Evolutionary conservation across 2,113 vertebrate genomes (phyloP), one percentile per base, ranked within the genome.

Genomic region (Myrmophylax atrothorax): DNA sequence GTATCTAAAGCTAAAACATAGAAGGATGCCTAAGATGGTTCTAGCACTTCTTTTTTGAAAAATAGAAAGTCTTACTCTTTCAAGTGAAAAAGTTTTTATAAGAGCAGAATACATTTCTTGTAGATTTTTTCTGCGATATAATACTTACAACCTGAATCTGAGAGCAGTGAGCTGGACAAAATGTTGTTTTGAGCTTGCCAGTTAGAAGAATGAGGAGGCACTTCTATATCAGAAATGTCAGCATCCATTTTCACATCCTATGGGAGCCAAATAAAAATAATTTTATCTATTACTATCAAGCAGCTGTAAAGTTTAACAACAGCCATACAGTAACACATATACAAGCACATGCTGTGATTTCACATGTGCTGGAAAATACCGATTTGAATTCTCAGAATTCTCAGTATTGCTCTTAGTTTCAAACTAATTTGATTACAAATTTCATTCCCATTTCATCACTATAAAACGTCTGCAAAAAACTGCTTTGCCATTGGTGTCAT

Each of bases 121-220:
- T 14, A 50, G 20, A 23, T 31, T 75, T 66, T 73, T 60, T 76
- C 55, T 67, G 20, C 64, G 29, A 80, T 75, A 96, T 28, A 87
- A 96, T 97, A 99, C 99, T 99, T 98, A 99, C 99, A 98, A 59
- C 90, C 94, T 31, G 97, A 86, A 94, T 98, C 97, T 62, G 98
- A 98, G 86, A 96, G 97, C 64, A 92, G 87, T 23, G 98, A 97
- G 96, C 98, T 98, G 90, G 97, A 98, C 25, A 98, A 95, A 93
- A 98, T 97, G 35, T 59, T 94, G 93, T 53, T 82, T 20, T 96
- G 95, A 69, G 80, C 96, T 94, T 86, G 97, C 88, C 99, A 98
- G 26, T 97, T 98, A 29, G 98, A 97, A 59, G 98, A 98, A 26
- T 98, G 96, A 94, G 98, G 91, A 80, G 98, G 82, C 22, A 97